Evolutionary conservation across 2,113 vertebrate genomes (phyloP).

Genomic region (Scomber colias): DNA sequence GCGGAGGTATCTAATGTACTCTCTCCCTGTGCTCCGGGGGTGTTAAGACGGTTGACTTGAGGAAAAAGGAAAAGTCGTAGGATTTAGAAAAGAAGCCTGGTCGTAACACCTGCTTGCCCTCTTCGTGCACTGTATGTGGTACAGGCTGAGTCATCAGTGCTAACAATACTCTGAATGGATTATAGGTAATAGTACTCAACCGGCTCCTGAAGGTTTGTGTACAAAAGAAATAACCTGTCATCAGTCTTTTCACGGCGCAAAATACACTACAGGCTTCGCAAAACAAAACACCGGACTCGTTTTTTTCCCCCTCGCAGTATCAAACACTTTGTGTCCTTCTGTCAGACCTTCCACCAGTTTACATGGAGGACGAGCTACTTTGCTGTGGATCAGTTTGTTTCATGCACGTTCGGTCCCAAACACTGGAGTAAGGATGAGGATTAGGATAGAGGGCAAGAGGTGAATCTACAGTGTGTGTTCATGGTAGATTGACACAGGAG

Average conservation of each 20-base stretch:
- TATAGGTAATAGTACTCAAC: conserved; percentile 19
- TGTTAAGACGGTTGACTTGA: conserved; percentile 15
- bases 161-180: conserved; percentile 17
- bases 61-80: conserved; percentile 13
- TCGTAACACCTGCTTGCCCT: conserved; percentile 38
- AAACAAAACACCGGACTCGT: not conserved
- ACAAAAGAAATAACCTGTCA: conserved; percentile 23
- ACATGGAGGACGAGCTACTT: conserved; percentile 10
- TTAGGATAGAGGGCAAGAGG: conserved; percentile 27
- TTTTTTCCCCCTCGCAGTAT: conserved; percentile 5
- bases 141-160: conserved; percentile 18
- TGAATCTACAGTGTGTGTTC: conserved; percentile 57
- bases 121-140: not conserved
- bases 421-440: conserved; percentile 61
- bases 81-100: conserved; percentile 8
- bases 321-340: conserved; percentile 24
- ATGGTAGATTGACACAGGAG: conserved; percentile 62
- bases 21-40: conserved; percentile 17
- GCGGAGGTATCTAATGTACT: conserved; percentile 26
- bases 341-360: conserved; percentile 49
- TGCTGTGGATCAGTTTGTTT: conserved; percentile 19
- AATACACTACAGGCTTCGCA: conserved; percentile 60
- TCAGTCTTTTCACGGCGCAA: conserved; percentile 33
- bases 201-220: conserved; percentile 38
- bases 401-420: conserved; percentile 49